Evolutionary conservation across 1,140 invertebrate species (phyloP), one percentile per base, ranked within the genome.

Genomic region (Augochlora pura): DNA sequence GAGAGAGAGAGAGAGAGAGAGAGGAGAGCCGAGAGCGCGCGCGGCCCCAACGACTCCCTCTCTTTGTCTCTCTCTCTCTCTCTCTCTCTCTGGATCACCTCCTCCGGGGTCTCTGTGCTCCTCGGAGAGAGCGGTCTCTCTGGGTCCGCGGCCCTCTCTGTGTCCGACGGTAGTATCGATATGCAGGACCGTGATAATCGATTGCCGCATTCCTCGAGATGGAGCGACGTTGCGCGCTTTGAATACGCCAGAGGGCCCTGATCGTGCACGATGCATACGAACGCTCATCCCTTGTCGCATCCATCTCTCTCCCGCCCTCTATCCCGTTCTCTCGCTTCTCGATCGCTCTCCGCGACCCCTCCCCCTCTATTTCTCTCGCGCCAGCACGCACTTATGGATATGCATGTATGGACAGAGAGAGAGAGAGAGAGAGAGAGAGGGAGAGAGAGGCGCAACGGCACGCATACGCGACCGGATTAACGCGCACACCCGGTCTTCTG

Each of bases 101-200:
- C 32, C 32, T 32, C 32, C 32, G 16, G 49, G 16, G 3, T 57
- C 62, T 63, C 32, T 60, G 38, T 52, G 62, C 70, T 71, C 75
- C 62, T 60, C 60, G 39, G 70, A 32, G 72, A 71, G 66, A 70
- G 32, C 32, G 32, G 32, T 32, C 32, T 54, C 32, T 67, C 69
- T 57, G 49, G 66, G 67, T 65, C 68, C 18, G 73, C 65, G 77
- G 60, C 62, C 62, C 80, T 77, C 80, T 77, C 76, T 77, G 39
- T 83, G 77, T 77, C 73, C 76, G 85, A 86, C 85, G 86, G 86
- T 86, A 86, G 87, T 91, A 90, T 92, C 90, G 90, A 92, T 90
- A 91, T 92, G 88, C 89, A 89, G 87, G 80, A 89, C 88, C 87
- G 87, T 90, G 88, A 91, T 91, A 90, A 92, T 92, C 91, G 91